Evolutionary conservation across 2,888 invertebrate species (phyloP).

Genomic region (Erpobdella octoculata): DNA sequence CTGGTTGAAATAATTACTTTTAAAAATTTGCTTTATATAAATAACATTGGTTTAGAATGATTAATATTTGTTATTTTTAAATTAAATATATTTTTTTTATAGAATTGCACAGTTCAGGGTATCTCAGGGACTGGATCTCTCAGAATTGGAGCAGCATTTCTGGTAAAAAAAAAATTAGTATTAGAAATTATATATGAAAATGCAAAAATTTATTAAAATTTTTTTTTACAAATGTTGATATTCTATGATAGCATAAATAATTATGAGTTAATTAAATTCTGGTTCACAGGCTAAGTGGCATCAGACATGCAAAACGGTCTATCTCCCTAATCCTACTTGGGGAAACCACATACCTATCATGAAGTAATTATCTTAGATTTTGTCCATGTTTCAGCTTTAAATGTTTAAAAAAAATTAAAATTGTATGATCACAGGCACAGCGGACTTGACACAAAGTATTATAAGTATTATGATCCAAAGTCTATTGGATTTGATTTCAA

Average conservation of each 20-base stretch:
- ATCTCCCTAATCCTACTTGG: conserved; percentile 89
- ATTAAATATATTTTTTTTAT: conserved; percentile 36
- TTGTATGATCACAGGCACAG: conserved; percentile 59
- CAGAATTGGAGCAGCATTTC: conserved; percentile 80
- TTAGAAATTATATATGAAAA: conserved; percentile 5
- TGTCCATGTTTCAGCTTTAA: too few relatives aligned
- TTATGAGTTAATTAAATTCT: neutral
- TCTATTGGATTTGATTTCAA: conserved; percentile 86
- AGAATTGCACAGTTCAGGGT: conserved; percentile 69
- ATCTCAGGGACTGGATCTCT: conserved; percentile 94
- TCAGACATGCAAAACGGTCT: conserved; percentile 67
- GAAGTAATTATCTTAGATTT: conserved; percentile 55
- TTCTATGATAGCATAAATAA: neutral
- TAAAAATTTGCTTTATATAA: neutral
- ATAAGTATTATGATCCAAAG: conserved; percentile 85
- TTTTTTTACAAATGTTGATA: neutral
- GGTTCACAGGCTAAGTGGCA: conserved; percentile 45
- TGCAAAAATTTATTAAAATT: too few relatives aligned
- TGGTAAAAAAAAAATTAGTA: conserved; percentile 60
- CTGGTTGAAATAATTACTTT: conserved; percentile 55
- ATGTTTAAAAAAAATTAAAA: too few relatives aligned
- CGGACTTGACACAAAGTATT: conserved; percentile 74
- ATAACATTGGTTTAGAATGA: neutral
- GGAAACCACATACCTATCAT: conserved; percentile 94
- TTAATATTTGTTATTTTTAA: too few relatives aligned